These are phyloP conservation scores for Chelon labrosus DNA, from an alignment of 2,797 vertebrate species.

Conservation along the genomic window DNA sequence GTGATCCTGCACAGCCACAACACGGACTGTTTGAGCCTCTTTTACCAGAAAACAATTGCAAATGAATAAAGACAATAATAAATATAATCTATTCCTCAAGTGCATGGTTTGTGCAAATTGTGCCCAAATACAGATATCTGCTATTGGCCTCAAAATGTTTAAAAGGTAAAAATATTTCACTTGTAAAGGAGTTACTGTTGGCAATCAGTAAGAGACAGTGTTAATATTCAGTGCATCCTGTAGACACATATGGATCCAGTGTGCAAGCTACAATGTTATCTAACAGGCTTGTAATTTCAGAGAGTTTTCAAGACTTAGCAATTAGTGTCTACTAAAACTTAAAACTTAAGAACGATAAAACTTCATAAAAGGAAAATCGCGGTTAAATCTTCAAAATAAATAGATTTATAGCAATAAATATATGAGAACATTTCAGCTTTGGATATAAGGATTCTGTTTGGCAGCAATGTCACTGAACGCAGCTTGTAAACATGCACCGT, in stretches of 20 bases:
- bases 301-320: not conserved
- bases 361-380: slow-evolving; percentile 2
- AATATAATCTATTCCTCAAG: slow-evolving; percentile 8
- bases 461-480: slow-evolving; percentile 1
- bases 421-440: too few relatives aligned
- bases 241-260: slow-evolving; percentile 3
- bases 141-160: not conserved
- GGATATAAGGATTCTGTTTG: slow-evolving; percentile 2
- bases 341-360: not conserved
- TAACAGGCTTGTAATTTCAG: not conserved
- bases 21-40: slow-evolving; percentile 3
- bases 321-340: not conserved
- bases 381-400: not conserved
- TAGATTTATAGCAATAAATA: too few relatives aligned
- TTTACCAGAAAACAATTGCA: slow-evolving; percentile 25
- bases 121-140: not conserved
- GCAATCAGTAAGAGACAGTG: not conserved
- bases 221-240: slow-evolving; percentile 11
- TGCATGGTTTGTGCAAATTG: slow-evolving; percentile 8
- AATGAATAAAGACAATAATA: slow-evolving; percentile 3
- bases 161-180: slow-evolving; percentile 5
- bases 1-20: slow-evolving; percentile 35
- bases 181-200: not conserved
- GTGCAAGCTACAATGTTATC: not conserved
- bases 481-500: slow-evolving; percentile 39